Base-by-base conservation (phyloP, 2,888 invertebrate genomes). In the Drosophila maculinotata region DNA sequence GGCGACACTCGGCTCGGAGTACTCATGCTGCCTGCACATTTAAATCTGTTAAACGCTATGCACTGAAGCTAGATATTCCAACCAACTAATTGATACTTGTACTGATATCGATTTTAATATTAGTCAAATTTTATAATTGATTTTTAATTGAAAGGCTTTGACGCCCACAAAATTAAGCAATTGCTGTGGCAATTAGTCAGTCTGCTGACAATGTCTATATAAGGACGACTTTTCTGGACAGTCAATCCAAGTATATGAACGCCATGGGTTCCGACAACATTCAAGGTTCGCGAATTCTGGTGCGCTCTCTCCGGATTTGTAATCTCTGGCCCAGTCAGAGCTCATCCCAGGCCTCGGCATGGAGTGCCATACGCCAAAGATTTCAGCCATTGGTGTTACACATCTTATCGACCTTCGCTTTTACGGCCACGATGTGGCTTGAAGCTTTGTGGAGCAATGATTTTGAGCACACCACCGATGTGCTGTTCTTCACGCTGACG, bases 101-200 rank as follows among this genome's bases (percentile, higher is more conserved):
- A 28, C 28, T 15, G 51, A 48, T 56, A 74, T 79, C 38, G 63
- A 64, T 72, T 67, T 79, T 72, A 23, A 62, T 35, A 45, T 71
- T 35, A 52, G 25, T 5, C 23, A 26, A 36, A 28, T 25, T 44
- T 12, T 31, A 7, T 53, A 73, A 77, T 67, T 74, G 78, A 68
- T 47, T 82, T 79, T 79, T 79, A 79, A 79, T 79, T 82, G 65
- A 60, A 66, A 30, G 12, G 5, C 26, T 5, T 38, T 10, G 35
- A 53, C 79, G 67, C 72, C 83, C 64, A 47, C 12, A n/a, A 54
- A 76, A 79, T 82, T 17, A 76, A 79, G 79, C 54, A 59, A 81
- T 78, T 58, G 35, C 14, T 6, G 10, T 15, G 5, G 25, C 36
- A 26, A 52, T 52, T 52, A 42, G 14, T n/a, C n/a, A 20, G 2